These are phyloP conservation scores for Phrynosoma blainvillii DNA, from an alignment of 2,113 vertebrate genomes.

Conservation along the genomic window DNA sequence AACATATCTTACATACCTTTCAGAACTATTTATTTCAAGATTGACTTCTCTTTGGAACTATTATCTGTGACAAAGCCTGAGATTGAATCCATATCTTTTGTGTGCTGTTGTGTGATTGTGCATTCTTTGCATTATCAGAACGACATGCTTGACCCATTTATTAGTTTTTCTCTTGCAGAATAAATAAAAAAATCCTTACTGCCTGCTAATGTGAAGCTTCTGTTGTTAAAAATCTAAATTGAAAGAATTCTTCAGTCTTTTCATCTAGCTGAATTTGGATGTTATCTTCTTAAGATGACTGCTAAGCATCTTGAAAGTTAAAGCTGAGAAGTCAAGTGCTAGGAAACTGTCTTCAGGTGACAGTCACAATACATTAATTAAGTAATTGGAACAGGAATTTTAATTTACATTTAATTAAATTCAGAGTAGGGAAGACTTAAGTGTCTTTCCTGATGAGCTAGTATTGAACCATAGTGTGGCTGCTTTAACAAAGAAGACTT, in stretches of 20 bases:
- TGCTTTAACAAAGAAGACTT: not conserved
- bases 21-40: not conserved
- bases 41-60: not conserved
- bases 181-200: not conserved
- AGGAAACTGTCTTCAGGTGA: not conserved
- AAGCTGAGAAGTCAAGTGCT: not conserved
- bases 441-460: not conserved
- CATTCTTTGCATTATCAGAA: not conserved
- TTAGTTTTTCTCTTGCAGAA: not conserved
- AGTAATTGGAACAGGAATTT: not conserved
- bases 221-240: not conserved
- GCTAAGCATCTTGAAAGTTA: constrained; percentile 14
- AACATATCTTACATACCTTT: not conserved
- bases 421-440: not conserved
- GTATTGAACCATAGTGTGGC: not conserved
- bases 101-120: too few species aligned
- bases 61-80: not conserved
- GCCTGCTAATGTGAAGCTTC: not conserved
- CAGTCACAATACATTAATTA: not conserved
- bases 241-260: not conserved
- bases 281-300: not conserved
- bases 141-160: not conserved
- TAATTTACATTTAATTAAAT: constrained; percentile 18
- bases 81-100: not conserved
- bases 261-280: constrained; percentile 1